Evolutionary conservation across 2,888 invertebrate genomes (phyloP), one percentile per base, ranked within the genome.

Genomic region (Argyresthia albistria): DNA sequence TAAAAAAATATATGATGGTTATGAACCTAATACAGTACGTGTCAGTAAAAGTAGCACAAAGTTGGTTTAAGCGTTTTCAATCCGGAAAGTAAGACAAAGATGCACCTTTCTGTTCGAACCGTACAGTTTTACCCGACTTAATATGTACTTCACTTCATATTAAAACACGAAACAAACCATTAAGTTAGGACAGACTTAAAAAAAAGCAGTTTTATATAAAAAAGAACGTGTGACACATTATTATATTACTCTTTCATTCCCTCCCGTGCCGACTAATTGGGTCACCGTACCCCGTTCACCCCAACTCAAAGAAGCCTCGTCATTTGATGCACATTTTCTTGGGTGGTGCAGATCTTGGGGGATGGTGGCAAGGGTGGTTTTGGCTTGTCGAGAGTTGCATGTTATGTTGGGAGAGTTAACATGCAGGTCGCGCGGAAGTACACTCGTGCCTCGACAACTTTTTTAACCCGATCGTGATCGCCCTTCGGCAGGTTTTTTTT

Each of bases 381-480:
- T 48, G n/a, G 37, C 8, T 36, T 48, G 48, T 2, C 14, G 14
- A 15, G 37, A 48, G 37, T 36, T 48, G 35, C 37, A 11, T n/a
- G 37, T 35, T 12, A 12, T 36, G 35, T 14, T 37, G 48, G 43
- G 16, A 10, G 43, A 36, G 43, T 54, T 51, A 43, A 45, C 49
- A 54, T 54, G 52, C 54, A 49, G 52, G 52, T 35, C 54, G 25
- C 37, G 50, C 35, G 49, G 39, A 43, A 36, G 25, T 46, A 55
- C 57, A 55, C 57, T 59, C 14, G 15, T 59, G 61, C 63, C 63
- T 58, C 59, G 58, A 57, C 54, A 54, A 53, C 52, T 55, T 53
- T 35, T 55, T 49, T 57, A 59, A 61, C 52, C 57, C 55, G 50
- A 57, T 60, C 55, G 56, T 50, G 46, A 55, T 25, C 53, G 45